Percentiles rank a stretch among this genome's conserved stretches.
Evolutionary conservation across 2,888 invertebrate species (phyloP).

Genomic region (Pelosia muscerda): DNA sequence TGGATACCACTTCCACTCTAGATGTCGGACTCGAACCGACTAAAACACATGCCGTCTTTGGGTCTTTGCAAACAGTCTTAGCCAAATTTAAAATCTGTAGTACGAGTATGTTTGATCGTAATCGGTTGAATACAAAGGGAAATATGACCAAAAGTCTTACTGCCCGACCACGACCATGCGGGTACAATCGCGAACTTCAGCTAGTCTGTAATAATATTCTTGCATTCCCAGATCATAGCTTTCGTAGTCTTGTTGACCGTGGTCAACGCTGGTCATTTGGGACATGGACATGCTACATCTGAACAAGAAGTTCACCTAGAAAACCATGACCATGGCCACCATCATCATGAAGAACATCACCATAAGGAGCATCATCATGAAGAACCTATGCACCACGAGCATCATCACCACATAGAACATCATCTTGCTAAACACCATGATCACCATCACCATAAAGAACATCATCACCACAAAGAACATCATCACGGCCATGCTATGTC

Average conservation of each 20-base stretch:
- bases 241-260: constrained; percentile 75
- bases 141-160: too few species aligned
- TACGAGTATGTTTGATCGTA: too few species aligned
- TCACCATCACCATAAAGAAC: neutral
- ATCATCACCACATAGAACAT: neutral
- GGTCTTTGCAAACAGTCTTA: too few species aligned
- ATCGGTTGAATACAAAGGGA: too few species aligned
- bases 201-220: constrained; percentile 9
- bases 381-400: neutral
- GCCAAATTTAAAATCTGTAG: too few species aligned
- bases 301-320: constrained; percentile 73
- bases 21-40: too few species aligned
- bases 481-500: neutral
- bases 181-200: too few species aligned
- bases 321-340: constrained; percentile 56
- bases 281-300: constrained; percentile 70
- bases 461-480: constrained; percentile 3
- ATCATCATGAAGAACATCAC: constrained; percentile 36
- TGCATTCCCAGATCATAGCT: constrained; percentile 70
- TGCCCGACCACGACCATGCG: too few species aligned
- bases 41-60: too few species aligned
- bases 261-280: constrained; percentile 69
- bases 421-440: neutral
- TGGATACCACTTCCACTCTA: too few species aligned
- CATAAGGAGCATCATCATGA: neutral